Evolutionary conservation across 2,113 vertebrate genomes (phyloP).

Genomic region (Notothenia coriiceps): DNA sequence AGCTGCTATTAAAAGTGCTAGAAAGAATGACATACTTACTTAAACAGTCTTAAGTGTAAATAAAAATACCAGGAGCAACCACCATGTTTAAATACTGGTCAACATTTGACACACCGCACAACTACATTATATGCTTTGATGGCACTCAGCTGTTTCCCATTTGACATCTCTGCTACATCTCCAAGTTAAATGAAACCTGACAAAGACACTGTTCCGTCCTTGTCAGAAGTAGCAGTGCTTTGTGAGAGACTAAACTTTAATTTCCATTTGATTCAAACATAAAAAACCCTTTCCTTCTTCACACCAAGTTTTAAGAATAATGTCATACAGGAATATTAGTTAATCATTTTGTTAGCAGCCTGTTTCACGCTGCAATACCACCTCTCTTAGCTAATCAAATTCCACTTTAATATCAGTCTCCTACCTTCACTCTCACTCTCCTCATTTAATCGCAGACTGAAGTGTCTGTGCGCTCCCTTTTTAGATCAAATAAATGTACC

Average conservation of each 20-base stretch:
- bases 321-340: conserved; percentile 57
- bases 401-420: conserved; percentile 37
- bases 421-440: conserved; percentile 28
- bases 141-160: not conserved
- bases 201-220: not conserved
- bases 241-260: conserved; percentile 24
- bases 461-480: conserved; percentile 19
- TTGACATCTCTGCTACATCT: not conserved
- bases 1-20: not conserved
- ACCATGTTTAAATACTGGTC: not conserved
- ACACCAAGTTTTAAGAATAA: conserved; percentile 36
- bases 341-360: conserved; percentile 55
- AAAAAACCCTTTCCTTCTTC: conserved; percentile 26
- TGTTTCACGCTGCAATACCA: conserved; percentile 47
- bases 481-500: conserved; percentile 36
- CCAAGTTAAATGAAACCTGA: conserved; percentile 11
- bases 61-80: not conserved
- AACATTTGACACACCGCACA: not conserved
- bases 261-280: conserved; percentile 48
- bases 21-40: not conserved
- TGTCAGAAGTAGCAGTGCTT: not conserved
- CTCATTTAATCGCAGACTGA: conserved; percentile 17
- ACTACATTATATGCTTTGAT: not conserved
- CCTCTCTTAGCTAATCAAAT: conserved; percentile 46
- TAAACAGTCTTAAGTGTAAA: not conserved